Evolutionary conservation across 1,140 invertebrate genomes (phyloP).

Genomic region (Lordiphosa mommai): DNA sequence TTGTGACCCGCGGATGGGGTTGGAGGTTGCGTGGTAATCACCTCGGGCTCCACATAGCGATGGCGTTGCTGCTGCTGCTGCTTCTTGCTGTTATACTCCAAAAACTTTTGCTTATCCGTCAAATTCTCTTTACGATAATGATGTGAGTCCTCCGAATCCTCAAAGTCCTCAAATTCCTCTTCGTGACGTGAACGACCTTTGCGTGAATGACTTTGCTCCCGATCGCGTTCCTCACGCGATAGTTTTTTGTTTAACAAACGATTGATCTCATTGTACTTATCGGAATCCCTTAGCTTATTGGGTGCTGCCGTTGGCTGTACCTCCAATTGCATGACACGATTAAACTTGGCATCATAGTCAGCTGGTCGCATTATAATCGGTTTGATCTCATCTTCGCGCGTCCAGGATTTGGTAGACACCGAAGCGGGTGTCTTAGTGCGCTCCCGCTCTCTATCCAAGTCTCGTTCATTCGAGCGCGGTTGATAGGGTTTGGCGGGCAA

Average conservation of each 20-base stretch:
- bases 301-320: slow-evolving; percentile 28
- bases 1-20: slow-evolving; percentile 26
- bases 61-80: slow-evolving; percentile 61
- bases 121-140: slow-evolving; percentile 73
- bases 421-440: slow-evolving; percentile 57
- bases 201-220: slow-evolving; percentile 4
- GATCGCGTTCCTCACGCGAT: slow-evolving; percentile 35
- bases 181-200: slow-evolving; percentile 47
- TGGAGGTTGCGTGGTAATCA: slow-evolving; percentile 55
- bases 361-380: slow-evolving; percentile 71
- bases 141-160: slow-evolving; percentile 60
- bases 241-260: slow-evolving; percentile 70
- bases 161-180: slow-evolving; percentile 36
- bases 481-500: slow-evolving; percentile 71
- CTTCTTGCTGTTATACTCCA: slow-evolving; percentile 65
- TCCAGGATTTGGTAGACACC: slow-evolving; percentile 51
- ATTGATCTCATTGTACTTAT: slow-evolving; percentile 74
- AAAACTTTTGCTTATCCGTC: slow-evolving; percentile 75
- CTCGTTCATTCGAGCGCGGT: slow-evolving; percentile 29
- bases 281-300: slow-evolving; percentile 53
- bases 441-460: slow-evolving; percentile 27
- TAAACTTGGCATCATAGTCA: slow-evolving; percentile 77
- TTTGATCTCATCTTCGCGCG: slow-evolving; percentile 72
- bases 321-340: slow-evolving; percentile 67
- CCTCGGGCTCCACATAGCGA: slow-evolving; percentile 67